Evolutionary conservation across 2,888 invertebrate species (phyloP).

Genomic region (Eumacrocentrus americanus): DNA sequence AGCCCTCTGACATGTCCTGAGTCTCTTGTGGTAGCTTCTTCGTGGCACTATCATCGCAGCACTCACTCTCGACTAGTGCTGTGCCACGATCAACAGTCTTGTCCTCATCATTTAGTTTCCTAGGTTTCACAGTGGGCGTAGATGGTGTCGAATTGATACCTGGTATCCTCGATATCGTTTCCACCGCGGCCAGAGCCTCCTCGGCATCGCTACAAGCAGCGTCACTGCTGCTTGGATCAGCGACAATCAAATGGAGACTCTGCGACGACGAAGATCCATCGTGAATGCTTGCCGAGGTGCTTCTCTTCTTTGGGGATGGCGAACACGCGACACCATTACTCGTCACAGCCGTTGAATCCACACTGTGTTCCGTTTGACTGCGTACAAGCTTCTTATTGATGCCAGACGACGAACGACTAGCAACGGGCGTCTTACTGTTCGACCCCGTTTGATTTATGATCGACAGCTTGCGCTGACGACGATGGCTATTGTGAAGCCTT

Average conservation of each 20-base stretch:
- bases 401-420: constrained; percentile 45
- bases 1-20: constrained; percentile 19
- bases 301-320: constrained; percentile 52
- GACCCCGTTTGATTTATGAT: constrained; percentile 51
- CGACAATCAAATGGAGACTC: constrained; percentile 39
- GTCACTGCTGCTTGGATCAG: constrained; percentile 52
- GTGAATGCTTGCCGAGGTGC: constrained; percentile 43
- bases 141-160: constrained; percentile 53
- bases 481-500: constrained; percentile 51
- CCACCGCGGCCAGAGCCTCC: constrained; percentile 55
- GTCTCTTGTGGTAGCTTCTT: constrained; percentile 24
- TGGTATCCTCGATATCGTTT: constrained; percentile 52
- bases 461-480: constrained; percentile 56
- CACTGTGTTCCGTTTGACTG: constrained; percentile 45
- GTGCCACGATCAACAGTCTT: constrained; percentile 46
- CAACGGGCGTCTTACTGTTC: constrained; percentile 42
- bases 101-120: constrained; percentile 55
- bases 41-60: constrained; percentile 28
- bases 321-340: constrained; percentile 53
- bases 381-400: constrained; percentile 48
- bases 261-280: constrained; percentile 47
- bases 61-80: constrained; percentile 28
- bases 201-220: constrained; percentile 58
- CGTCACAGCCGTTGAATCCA: constrained; percentile 50
- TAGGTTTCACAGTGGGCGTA: constrained; percentile 51